A percentile compares a stretch with the other conserved stretches of the same genome.
Evolutionary conservation across 1,140 invertebrate genomes (phyloP).

Genomic region (Cyclargus thomasi): DNA sequence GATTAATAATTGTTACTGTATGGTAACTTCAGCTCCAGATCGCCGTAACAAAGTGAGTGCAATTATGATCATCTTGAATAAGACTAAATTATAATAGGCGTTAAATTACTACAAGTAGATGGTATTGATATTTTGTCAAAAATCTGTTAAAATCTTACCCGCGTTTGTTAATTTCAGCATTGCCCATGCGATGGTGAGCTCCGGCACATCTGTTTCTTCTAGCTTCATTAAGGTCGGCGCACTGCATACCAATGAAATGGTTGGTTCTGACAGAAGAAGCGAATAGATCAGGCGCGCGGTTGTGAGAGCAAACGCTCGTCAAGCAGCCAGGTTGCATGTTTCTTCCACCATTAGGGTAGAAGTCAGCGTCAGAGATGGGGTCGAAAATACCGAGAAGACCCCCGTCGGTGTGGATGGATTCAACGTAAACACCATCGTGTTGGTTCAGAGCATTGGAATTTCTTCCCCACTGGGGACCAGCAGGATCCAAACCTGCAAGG

Average conservation of each 20-base stretch:
- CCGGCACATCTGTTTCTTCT: conserved; percentile 33
- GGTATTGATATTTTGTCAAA: too few relatives aligned
- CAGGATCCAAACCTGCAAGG: conserved; percentile 77
- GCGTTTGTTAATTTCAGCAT: conserved; percentile 17
- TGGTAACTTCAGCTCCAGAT: too few relatives aligned
- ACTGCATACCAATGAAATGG: conserved; percentile 56
- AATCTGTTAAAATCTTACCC: too few relatives aligned
- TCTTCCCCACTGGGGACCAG: conserved; percentile 71
- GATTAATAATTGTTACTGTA: too few relatives aligned
- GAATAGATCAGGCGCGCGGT: conserved; percentile 70
- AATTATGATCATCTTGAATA: too few relatives aligned
- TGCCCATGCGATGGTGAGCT: conserved; percentile 39
- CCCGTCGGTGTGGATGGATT: conserved; percentile 78
- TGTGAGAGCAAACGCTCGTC: conserved; percentile 64
- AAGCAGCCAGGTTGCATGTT: conserved; percentile 79
- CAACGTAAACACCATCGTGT: conserved; percentile 76
- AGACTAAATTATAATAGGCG: too few relatives aligned
- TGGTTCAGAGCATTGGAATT: conserved; percentile 22
- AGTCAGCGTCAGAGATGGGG: conserved; percentile 66
- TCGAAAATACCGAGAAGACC: conserved; percentile 53
- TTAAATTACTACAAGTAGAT: too few relatives aligned
- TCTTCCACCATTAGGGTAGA: conserved; percentile 76
- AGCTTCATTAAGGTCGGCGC: conserved; percentile 37
- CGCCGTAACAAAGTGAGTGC: too few relatives aligned
- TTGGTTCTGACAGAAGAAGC: conserved; percentile 67